Evolutionary conservation across 2,797 vertebrate genomes (phyloP).

Genomic region (Salmo trutta): DNA sequence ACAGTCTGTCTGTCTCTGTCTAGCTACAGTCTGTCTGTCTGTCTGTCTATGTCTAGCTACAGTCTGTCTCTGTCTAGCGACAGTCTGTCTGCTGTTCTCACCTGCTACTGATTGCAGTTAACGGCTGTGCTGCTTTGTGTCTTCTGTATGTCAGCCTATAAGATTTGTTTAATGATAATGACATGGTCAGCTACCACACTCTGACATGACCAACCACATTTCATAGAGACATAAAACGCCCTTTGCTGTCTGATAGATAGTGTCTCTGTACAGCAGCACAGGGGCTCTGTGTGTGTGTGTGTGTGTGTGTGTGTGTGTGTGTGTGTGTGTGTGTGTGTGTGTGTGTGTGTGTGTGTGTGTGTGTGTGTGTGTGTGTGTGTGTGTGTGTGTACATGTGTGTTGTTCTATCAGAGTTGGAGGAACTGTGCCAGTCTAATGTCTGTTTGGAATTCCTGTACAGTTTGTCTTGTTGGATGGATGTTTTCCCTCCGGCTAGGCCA

Average conservation of each 20-base stretch:
- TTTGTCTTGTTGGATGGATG: slow-evolving; percentile 11
- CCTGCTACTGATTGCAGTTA: neutral
- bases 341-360: neutral
- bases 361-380: neutral
- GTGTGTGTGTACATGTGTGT: neutral
- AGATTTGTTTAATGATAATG: neutral
- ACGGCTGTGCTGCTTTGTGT: neutral
- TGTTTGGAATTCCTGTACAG: slow-evolving; percentile 11
- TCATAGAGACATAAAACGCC: neutral
- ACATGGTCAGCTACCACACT: neutral
- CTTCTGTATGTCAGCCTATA: neutral
- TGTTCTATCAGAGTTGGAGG: slow-evolving; percentile 1
- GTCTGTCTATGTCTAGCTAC: too few species aligned
- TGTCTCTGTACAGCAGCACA: slow-evolving; percentile 5
- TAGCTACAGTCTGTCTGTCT: too few species aligned
- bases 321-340: neutral
- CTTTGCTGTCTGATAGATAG: neutral
- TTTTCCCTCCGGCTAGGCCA: slow-evolving; percentile 4
- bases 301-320: neutral
- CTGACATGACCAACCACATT: neutral
- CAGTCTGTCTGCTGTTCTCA: neutral
- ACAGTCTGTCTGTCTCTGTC: too few species aligned
- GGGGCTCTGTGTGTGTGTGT: neutral
- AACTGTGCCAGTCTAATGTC: slow-evolving; percentile 14
- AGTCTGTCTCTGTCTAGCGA: too few species aligned